Conservation (phyloP, 2,888 invertebrate species). For the Thereva nobilitata region DNA sequence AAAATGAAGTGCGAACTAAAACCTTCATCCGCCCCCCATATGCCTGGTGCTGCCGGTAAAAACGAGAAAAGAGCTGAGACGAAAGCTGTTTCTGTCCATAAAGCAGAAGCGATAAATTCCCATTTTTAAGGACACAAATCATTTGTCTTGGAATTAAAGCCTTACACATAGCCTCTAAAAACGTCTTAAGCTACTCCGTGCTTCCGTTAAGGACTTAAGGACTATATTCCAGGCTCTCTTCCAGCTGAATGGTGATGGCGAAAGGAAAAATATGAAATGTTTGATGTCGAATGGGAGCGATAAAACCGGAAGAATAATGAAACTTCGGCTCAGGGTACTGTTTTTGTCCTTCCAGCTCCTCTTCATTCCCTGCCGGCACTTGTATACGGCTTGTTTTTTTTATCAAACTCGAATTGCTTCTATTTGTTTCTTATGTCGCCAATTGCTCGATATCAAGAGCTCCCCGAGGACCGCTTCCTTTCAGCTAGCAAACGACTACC, state of each 20-base stretch:
- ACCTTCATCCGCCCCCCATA: not conserved
- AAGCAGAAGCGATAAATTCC: slow-evolving; percentile 34
- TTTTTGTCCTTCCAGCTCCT: slow-evolving; percentile 23
- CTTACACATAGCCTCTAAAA: slow-evolving; percentile 5
- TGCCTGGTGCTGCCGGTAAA: not conserved
- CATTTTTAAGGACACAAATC: slow-evolving; percentile 33
- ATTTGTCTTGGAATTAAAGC: slow-evolving; percentile 32
- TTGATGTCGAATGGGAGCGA: slow-evolving; percentile 26
- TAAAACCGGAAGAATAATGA: slow-evolving; percentile 37
- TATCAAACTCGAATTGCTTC: slow-evolving; percentile 25
- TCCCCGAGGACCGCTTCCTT: slow-evolving; percentile 36
- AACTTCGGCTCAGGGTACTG: slow-evolving; percentile 13
- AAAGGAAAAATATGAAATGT: slow-evolving; percentile 32
- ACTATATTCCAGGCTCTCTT: slow-evolving; percentile 3
- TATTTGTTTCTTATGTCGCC: slow-evolving; percentile 31
- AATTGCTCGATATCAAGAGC: slow-evolving; percentile 39
- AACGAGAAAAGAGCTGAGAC: not conserved
- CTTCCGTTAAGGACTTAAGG: not conserved
- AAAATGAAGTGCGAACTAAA: slow-evolving; percentile 33
- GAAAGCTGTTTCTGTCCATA: slow-evolving; percentile 29
- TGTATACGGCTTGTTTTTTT: slow-evolving; percentile 5
- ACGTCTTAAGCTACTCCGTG: slow-evolving; percentile 5
- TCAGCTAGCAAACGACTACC: slow-evolving; percentile 25
- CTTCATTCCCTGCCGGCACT: not conserved
- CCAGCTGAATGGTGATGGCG: not conserved